Conservation (phyloP, 1,140 invertebrate species). For the Pseudoatta argentina region DNA sequence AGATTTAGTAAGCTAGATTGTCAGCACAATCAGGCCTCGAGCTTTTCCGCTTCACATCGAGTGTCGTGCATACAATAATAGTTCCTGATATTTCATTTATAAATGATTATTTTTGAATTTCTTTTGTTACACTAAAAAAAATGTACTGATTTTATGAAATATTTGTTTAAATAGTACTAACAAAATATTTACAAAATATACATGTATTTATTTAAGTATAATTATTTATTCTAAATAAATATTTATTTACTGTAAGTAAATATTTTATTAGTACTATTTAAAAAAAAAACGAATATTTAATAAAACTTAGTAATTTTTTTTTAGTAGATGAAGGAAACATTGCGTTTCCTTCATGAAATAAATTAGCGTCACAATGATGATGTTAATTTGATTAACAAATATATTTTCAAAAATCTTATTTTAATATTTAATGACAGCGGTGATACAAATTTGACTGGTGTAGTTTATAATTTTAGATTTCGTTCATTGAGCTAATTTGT, state of each 20-base stretch:
- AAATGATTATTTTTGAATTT: not conserved
- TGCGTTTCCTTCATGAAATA: not conserved
- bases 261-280: no score
- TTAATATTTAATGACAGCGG: not conserved
- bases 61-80: constrained; percentile 21
- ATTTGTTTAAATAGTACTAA: no score
- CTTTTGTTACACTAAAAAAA: not conserved
- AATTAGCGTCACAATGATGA: not conserved
- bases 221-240: no score
- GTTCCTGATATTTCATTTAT: constrained; percentile 9
- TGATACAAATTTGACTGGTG: not conserved
- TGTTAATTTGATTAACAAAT: not conserved
- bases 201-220: no score
- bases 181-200: no score
- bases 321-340: not conserved
- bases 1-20: constrained; percentile 3
- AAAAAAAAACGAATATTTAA: no score
- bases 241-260: no score
- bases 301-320: no score
- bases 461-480: not conserved
- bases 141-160: no score
- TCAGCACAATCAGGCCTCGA: not conserved
- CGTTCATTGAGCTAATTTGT: not conserved
- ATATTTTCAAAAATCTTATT: not conserved
- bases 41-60: constrained; percentile 34